Base-by-base conservation (phyloP, 2,797 vertebrate genomes). In the Oreortyx pictus region DNA sequence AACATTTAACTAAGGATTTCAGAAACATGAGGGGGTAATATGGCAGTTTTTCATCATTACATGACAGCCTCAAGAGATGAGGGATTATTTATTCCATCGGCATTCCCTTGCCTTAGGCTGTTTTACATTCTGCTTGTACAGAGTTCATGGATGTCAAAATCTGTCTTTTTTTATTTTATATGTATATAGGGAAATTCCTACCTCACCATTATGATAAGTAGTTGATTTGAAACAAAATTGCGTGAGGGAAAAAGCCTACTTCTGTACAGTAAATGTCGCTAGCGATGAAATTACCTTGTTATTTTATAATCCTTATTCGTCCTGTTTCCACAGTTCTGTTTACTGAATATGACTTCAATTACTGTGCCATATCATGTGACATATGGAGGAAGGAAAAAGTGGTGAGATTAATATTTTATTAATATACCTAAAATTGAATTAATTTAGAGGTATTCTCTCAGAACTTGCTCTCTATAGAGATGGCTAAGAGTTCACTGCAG, bases 171-270 rank as follows among this genome's bases (percentile, higher is more conserved):
- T 84, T 25, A 20, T 47, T 52, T 52, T 52, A 16, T 29, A 52
- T 27, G 31, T 31, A 52, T 67, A 52, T 64, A 56, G 2, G 17
- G 41, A 84, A 89, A 87, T 80, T 64, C 10, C 25, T 54, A 14
- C 18, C 8, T 77, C 2, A 4, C 8, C 12, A 85, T 67, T 64
- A 60, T 25, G n/a, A 44, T 54, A 67, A 87, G 5, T 10, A 71
- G 6, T 15, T 61, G 25, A 61, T 71, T 29, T 19, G 35, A 64
- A 61, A 49, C 5, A 74, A 67, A 89, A 54, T 3, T 35, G 1
- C 0, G 4, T 13, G 23, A 64, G 9, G 3, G 13, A 39, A 49
- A 31, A 67, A 29, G 39, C 0, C 2, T 8, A 2, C 0, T 9
- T 64, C 85, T 64, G 9, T 49, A 14, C 6, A 66, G 7, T 60